Conservation (phyloP, 2,888 invertebrate genomes). For the Phalera bucephala region DNA sequence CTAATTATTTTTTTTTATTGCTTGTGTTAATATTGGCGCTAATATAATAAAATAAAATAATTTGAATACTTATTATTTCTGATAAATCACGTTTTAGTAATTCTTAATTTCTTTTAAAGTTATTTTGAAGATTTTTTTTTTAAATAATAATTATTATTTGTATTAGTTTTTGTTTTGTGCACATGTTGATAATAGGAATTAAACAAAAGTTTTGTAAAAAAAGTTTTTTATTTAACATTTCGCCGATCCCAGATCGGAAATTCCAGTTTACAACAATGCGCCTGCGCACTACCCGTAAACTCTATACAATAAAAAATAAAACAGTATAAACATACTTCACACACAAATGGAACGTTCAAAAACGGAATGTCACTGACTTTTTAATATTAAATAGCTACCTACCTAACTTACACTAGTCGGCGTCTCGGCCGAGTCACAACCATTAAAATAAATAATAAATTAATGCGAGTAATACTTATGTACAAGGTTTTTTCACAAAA, state of each 20-base stretch:
- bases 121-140: too few relatives aligned
- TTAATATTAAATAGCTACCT: constrained; percentile 19
- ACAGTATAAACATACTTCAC: too few relatives aligned
- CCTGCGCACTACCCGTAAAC: constrained; percentile 18
- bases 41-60: too few relatives aligned
- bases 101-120: too few relatives aligned
- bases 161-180: too few relatives aligned
- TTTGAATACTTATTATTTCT: too few relatives aligned
- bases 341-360: background rate
- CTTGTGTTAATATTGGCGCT: too few relatives aligned
- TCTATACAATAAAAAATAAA: constrained; percentile 15
- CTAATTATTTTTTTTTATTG: too few relatives aligned
- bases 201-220: constrained; percentile 19
- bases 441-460: constrained; percentile 31
- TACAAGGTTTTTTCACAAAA: constrained; percentile 17
- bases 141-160: too few relatives aligned
- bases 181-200: too few relatives aligned
- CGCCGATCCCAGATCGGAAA: background rate
- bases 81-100: too few relatives aligned
- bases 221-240: constrained; percentile 21
- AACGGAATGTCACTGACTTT: constrained; percentile 10
- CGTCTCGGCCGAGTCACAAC: constrained; percentile 23
- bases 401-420: constrained; percentile 5
- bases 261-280: constrained; percentile 19
- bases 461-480: constrained; percentile 21